Percentiles rank a stretch among this genome's conserved stretches.
Conservation (phyloP, 1,140 invertebrate species). For the Holcopasites calliopsidis region DNA sequence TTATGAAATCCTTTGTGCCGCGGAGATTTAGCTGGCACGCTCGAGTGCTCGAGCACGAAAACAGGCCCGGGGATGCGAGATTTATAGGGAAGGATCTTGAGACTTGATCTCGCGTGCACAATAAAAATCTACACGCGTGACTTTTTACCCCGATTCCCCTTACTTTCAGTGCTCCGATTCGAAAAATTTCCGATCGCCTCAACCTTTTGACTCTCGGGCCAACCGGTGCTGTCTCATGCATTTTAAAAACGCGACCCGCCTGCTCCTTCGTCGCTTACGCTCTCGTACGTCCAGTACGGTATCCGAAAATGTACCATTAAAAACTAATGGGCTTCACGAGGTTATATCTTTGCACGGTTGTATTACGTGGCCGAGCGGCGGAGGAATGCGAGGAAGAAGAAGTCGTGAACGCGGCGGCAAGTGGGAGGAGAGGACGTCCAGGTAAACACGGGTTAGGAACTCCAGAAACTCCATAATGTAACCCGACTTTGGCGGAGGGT, state of each 20-base stretch:
- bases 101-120: conserved; percentile 41
- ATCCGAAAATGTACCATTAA: conserved; percentile 21
- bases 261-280: background rate
- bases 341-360: conserved; percentile 12
- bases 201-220: background rate
- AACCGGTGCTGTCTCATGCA: background rate
- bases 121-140: conserved; percentile 41
- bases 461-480: conserved; percentile 63
- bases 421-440: conserved; percentile 27
- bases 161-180: conserved; percentile 41
- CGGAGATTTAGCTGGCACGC: conserved; percentile 68
- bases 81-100: conserved; percentile 61
- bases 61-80: conserved; percentile 65
- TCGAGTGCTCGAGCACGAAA: conserved; percentile 68
- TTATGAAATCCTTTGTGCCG: conserved; percentile 68
- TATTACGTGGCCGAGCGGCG: background rate
- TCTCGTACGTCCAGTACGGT: background rate
- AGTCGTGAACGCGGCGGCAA: background rate
- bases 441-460: conserved; percentile 47
- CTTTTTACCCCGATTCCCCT: conserved; percentile 47
- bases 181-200: background rate
- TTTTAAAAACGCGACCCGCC: conserved; percentile 8
- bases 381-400: conserved; percentile 29
- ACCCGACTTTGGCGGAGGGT: conserved; percentile 62
- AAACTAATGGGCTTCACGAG: conserved; percentile 29